Evolutionary conservation across 2,797 vertebrate genomes (phyloP).

Genomic region (Odontamblyopus rebecca): DNA sequence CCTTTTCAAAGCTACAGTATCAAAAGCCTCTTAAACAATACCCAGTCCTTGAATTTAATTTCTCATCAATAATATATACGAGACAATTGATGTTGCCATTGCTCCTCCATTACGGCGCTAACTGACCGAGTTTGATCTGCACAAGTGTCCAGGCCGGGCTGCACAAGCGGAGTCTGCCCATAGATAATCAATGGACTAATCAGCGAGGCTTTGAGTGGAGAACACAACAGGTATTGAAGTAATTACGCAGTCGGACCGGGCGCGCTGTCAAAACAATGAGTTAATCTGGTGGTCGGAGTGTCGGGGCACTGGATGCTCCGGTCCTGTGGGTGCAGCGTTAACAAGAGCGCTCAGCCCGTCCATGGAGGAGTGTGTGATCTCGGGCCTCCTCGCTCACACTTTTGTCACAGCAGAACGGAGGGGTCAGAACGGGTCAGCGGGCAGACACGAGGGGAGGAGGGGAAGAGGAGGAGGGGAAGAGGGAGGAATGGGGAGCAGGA

Average conservation of each 20-base stretch:
- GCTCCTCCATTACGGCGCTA: background rate
- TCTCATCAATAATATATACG: constrained; percentile 4
- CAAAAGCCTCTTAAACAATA: background rate
- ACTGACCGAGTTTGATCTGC: background rate
- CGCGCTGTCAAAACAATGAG: constrained; percentile 41
- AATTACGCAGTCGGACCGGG: constrained; percentile 28
- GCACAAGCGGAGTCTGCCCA: background rate
- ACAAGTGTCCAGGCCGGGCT: constrained; percentile 1
- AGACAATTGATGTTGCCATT: background rate
- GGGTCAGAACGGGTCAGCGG: constrained; percentile 76
- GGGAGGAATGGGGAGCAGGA: background rate
- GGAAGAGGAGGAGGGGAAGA: background rate
- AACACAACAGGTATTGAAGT: constrained; percentile 37
- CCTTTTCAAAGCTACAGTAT: background rate
- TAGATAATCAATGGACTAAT: constrained; percentile 30
- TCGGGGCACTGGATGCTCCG: constrained; percentile 27
- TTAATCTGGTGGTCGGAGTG: constrained; percentile 43
- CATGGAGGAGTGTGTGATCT: constrained; percentile 78
- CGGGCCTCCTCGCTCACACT: constrained; percentile 71
- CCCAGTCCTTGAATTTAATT: background rate
- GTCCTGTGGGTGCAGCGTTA: constrained; percentile 56
- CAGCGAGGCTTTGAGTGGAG: constrained; percentile 1
- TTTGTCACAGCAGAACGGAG: constrained; percentile 74
- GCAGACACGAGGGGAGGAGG: constrained; percentile 13
- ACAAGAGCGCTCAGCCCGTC: constrained; percentile 73